Conservation (phyloP, 2,113 vertebrate genomes). For the Heloderma charlesbogerti region DNA sequence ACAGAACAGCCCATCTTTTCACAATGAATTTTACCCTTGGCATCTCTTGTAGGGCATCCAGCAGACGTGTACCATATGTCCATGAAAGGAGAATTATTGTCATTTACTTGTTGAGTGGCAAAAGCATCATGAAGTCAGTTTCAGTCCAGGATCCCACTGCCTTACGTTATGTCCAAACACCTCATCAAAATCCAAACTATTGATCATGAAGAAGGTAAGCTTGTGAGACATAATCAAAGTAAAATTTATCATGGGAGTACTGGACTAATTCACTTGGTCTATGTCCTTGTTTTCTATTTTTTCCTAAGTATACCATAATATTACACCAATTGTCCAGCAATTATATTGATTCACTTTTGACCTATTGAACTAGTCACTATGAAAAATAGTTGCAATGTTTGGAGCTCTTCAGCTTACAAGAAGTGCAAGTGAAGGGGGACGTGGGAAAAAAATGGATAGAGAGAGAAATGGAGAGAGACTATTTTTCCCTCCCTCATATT, state of each 20-base stretch:
- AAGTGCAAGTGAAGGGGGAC: too few species aligned
- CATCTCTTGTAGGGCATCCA: constrained; percentile 7
- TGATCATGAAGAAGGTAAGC: not conserved
- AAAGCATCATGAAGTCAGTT: not conserved
- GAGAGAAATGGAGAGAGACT: too few species aligned
- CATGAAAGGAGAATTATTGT: constrained; percentile 7
- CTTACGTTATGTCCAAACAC: not conserved
- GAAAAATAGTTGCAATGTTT: too few species aligned
- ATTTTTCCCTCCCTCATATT: too few species aligned
- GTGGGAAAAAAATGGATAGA: too few species aligned
- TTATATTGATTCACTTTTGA: not conserved
- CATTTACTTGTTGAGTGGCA: not conserved
- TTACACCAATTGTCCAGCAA: not conserved
- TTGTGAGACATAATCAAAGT: not conserved
- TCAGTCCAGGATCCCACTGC: not conserved
- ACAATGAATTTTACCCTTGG: constrained; percentile 31
- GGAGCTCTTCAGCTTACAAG: too few species aligned
- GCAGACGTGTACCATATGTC: not conserved
- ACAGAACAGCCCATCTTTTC: constrained; percentile 24
- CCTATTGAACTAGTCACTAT: not conserved
- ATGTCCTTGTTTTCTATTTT: not conserved
- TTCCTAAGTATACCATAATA: not conserved
- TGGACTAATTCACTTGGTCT: not conserved
- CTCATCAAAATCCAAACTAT: not conserved
- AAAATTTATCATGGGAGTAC: not conserved